Conservation (phyloP, 1,140 invertebrate species). For the Lucilia cuprina region DNA sequence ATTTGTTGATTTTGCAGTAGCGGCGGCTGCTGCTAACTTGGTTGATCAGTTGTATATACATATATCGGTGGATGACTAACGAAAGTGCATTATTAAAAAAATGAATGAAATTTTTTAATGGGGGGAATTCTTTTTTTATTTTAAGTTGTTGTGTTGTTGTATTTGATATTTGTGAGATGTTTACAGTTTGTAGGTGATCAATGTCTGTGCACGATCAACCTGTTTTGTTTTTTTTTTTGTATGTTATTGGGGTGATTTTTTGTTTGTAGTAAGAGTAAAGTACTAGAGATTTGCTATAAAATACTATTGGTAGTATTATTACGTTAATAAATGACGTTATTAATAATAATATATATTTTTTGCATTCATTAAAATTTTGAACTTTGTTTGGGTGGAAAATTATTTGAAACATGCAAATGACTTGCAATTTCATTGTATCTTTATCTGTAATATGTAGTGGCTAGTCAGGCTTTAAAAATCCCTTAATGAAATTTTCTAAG, state of each 20-base stretch:
- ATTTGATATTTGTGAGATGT: too few relatives aligned
- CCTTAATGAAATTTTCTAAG: not conserved
- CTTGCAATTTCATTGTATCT: not conserved
- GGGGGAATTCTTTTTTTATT: constrained; percentile 9
- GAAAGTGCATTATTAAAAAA: constrained; percentile 17
- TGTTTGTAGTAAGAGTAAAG: not conserved
- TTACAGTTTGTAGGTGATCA: not conserved
- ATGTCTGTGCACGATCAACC: not conserved
- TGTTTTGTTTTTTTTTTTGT: not conserved
- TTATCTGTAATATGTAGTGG: not conserved
- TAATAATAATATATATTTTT: too few relatives aligned
- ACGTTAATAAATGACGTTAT: not conserved
- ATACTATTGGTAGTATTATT: not conserved
- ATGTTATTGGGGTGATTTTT: not conserved
- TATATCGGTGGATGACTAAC: constrained; percentile 12
- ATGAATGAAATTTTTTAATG: constrained; percentile 25
- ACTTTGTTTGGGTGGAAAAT: not conserved
- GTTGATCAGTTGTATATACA: not conserved
- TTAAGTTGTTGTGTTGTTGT: not conserved
- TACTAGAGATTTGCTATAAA: not conserved
- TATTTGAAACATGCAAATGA: not conserved
- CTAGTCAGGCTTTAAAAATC: not conserved
- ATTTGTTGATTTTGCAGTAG: not conserved
- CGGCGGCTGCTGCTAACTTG: not conserved
- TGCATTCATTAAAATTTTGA: not conserved